Evolutionary conservation across 1,140 invertebrate species (phyloP).

Genomic region (Polypedilum pembai): DNA sequence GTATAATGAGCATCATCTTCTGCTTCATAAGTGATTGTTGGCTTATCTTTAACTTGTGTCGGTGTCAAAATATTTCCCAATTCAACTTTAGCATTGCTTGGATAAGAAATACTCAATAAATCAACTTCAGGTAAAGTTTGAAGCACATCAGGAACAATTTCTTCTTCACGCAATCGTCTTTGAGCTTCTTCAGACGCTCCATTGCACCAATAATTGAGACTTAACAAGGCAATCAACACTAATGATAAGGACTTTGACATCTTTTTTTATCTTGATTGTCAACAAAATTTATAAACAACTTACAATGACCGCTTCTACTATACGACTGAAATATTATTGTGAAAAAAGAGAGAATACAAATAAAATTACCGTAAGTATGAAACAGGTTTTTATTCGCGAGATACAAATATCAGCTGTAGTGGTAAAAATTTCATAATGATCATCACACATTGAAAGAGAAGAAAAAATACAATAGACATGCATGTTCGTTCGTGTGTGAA

Average conservation of each 20-base stretch:
- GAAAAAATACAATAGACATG: too few relatives aligned
- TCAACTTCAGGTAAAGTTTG: not conserved
- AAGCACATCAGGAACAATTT: constrained; percentile 1
- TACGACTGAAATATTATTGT: not conserved
- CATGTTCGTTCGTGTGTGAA: too few relatives aligned
- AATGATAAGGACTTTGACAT: not conserved
- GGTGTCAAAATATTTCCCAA: constrained; percentile 56
- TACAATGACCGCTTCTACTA: not conserved
- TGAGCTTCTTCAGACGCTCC: not conserved
- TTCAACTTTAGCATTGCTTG: constrained; percentile 47
- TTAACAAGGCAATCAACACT: not conserved
- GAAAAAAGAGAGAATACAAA: too few relatives aligned
- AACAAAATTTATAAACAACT: not conserved
- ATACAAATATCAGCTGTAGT: too few relatives aligned
- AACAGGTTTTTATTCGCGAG: too few relatives aligned
- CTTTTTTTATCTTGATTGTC: not conserved
- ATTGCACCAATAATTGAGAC: not conserved
- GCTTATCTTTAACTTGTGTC: constrained; percentile 57
- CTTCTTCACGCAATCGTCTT: not conserved
- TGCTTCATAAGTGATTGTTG: constrained; percentile 53
- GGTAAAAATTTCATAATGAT: too few relatives aligned
- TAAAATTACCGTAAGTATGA: too few relatives aligned
- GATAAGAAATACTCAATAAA: constrained; percentile 40
- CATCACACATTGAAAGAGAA: too few relatives aligned
- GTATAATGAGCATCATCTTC: constrained; percentile 57